Conservation (phyloP, 2,888 invertebrate genomes). For the Drosophila sordidula region DNA sequence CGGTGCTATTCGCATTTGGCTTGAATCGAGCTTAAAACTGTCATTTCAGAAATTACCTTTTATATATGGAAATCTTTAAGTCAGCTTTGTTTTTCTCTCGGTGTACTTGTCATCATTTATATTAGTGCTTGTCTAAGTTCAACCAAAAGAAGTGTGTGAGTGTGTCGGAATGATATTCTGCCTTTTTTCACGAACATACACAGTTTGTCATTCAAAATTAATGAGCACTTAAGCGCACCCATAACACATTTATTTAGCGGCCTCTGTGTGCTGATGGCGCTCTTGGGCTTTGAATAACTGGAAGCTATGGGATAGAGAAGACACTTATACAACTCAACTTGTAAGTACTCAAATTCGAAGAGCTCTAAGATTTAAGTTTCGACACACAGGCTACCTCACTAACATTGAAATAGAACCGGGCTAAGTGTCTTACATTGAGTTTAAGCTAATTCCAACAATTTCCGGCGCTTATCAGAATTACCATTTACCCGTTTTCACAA, state of each 20-base stretch:
- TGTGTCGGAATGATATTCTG: constrained; percentile 2
- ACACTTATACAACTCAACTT: too few species aligned
- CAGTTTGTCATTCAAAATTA: constrained; percentile 75
- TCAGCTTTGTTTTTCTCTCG: too few species aligned
- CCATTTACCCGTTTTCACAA: too few species aligned
- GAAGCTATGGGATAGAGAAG: constrained; percentile 12
- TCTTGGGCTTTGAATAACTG: constrained; percentile 30
- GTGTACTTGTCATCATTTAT: constrained; percentile 43
- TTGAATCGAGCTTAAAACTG: too few species aligned
- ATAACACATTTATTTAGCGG: constrained; percentile 73
- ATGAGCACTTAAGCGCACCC: constrained; percentile 81
- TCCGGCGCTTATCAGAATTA: too few species aligned
- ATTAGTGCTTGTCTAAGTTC: constrained; percentile 27
- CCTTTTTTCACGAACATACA: constrained; percentile 21
- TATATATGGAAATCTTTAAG: too few species aligned
- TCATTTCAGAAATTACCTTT: too few species aligned
- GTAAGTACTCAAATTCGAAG: constrained; percentile 24
- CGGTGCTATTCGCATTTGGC: too few species aligned
- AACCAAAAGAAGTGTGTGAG: constrained; percentile 4
- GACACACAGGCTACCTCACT: too few species aligned
- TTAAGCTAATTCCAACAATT: too few species aligned
- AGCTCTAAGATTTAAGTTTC: not conserved
- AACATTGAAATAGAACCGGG: too few species aligned
- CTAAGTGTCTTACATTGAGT: too few species aligned
- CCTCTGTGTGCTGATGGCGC: constrained; percentile 50